phyloP scores from a whole-genome alignment of 2,113 vertebrate species.

The Petroica traversi region DNA sequence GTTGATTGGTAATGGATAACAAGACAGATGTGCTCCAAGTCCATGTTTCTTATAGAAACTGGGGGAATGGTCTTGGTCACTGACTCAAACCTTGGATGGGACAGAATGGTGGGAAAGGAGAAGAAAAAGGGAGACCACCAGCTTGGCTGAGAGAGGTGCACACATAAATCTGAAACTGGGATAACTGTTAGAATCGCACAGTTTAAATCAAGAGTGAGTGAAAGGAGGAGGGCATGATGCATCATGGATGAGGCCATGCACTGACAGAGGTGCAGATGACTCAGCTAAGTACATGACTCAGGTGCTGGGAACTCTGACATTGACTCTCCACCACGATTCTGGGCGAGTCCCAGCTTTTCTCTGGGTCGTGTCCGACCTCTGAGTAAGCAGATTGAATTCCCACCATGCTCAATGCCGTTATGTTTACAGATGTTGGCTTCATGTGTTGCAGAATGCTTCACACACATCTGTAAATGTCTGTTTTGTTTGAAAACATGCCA shows the following conservation, averaged over 20 bases:
- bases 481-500: background rate
- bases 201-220: background rate
- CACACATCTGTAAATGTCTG: background rate
- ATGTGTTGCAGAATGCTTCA: background rate
- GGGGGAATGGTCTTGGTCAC: background rate
- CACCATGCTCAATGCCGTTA: background rate
- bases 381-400: constrained; percentile 18
- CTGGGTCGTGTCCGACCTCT: background rate
- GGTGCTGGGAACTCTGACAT: constrained; percentile 26
- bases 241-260: background rate
- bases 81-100: background rate
- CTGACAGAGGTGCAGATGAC: background rate
- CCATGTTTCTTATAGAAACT: accelerated
- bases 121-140: background rate
- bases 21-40: background rate
- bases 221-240: background rate
- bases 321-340: background rate
- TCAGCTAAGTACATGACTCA: constrained; percentile 25
- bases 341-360: constrained; percentile 8
- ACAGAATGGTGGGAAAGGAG: background rate
- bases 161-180: background rate
- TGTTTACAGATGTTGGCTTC: background rate
- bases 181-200: background rate
- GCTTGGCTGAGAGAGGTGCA: background rate
- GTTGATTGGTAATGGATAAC: background rate